Conservation (phyloP, 2,113 vertebrate genomes). For the Anolis sagrei region DNA sequence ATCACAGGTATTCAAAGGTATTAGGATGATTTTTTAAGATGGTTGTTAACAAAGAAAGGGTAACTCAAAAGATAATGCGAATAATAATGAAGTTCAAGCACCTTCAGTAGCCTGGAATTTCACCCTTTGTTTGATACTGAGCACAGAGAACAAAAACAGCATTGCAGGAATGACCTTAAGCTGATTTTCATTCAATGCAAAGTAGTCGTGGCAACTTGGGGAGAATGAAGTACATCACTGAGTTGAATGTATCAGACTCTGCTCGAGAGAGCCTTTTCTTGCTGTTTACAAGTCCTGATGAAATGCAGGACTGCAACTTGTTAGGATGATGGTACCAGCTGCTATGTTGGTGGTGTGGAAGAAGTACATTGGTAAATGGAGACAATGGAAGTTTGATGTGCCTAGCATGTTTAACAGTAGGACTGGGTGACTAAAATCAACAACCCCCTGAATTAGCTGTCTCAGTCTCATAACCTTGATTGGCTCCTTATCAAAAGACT, state of each 20-base stretch:
- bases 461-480: slow-evolving; percentile 8
- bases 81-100: slow-evolving; percentile 20
- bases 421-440: slow-evolving; percentile 1
- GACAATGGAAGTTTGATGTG: slow-evolving; percentile 16
- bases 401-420: neutral
- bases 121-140: slow-evolving; percentile 40
- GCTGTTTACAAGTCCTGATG: slow-evolving; percentile 44
- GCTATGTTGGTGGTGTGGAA: slow-evolving; percentile 21
- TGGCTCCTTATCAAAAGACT: neutral
- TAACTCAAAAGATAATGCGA: slow-evolving; percentile 17
- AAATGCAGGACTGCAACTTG: neutral
- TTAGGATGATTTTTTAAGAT: slow-evolving; percentile 47
- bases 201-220: slow-evolving; percentile 7
- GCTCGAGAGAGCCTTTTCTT: slow-evolving; percentile 40
- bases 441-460: slow-evolving; percentile 1
- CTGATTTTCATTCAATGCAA: neutral
- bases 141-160: neutral
- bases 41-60: slow-evolving; percentile 43
- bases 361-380: slow-evolving; percentile 20
- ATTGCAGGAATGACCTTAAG: slow-evolving; percentile 24
- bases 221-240: slow-evolving; percentile 20
- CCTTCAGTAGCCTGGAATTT: neutral
- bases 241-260: neutral
- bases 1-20: slow-evolving; percentile 68
- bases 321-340: slow-evolving; percentile 1